Conservation (phyloP, 2,113 vertebrate species). For the Apeltes quadracus region DNA sequence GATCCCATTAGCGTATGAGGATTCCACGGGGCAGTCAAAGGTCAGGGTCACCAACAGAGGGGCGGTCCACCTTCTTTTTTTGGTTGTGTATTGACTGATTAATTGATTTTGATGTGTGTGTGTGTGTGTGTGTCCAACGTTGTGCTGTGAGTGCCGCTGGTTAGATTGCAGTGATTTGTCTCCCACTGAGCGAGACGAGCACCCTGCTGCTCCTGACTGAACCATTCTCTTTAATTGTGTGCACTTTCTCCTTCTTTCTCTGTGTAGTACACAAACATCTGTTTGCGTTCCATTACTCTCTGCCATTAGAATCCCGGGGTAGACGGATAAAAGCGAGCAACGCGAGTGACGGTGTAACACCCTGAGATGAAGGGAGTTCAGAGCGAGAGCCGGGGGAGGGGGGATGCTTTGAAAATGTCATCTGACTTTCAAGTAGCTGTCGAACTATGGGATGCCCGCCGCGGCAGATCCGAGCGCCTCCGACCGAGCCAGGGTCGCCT, state of each 20-base stretch:
- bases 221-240: slow-evolving; percentile 17
- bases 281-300: slow-evolving; percentile 20
- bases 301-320: slow-evolving; percentile 19
- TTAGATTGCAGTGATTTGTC: slow-evolving; percentile 22
- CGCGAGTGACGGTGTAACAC: slow-evolving; percentile 28
- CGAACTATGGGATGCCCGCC: slow-evolving; percentile 49
- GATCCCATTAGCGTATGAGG: slow-evolving; percentile 16
- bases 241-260: slow-evolving; percentile 1
- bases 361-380: slow-evolving; percentile 30
- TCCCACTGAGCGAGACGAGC: slow-evolving; percentile 34
- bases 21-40: slow-evolving; percentile 19
- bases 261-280: slow-evolving; percentile 4
- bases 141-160: slow-evolving; percentile 11
- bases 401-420: slow-evolving; percentile 23
- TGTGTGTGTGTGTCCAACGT: neutral
- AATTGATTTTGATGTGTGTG: slow-evolving; percentile 16
- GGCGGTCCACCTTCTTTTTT: neutral
- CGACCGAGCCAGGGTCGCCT: slow-evolving; percentile 41
- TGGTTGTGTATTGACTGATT: slow-evolving; percentile 12
- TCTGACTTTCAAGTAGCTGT: slow-evolving; percentile 55
- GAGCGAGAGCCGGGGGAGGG: neutral
- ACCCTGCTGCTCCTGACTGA: slow-evolving; percentile 27
- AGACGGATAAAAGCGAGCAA: slow-evolving; percentile 39
- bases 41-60: slow-evolving; percentile 16
- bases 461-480: slow-evolving; percentile 44